Base-by-base conservation (phyloP, 2,888 invertebrate species). In the Conistra vaccinii region DNA sequence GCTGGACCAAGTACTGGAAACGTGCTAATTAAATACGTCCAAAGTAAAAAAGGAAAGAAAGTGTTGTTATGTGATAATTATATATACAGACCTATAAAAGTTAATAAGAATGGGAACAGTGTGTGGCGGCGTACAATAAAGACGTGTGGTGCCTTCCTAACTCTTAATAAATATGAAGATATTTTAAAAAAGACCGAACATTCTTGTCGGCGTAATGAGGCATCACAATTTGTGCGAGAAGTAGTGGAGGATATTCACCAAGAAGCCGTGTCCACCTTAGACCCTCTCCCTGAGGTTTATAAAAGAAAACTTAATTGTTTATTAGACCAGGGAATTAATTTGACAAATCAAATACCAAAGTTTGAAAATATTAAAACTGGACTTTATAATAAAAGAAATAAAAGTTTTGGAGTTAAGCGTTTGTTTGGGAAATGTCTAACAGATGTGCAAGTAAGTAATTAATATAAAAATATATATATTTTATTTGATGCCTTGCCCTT, bases 261-360 rank as follows among this genome's bases (percentile, higher is more conserved):
- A 76, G 76, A 73, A 73, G 73, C 73, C 76, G 60, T 73, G 60
- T 73, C 76, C 72, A 76, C 72, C 76, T 73, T 73, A 6, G 73
- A 76, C 66, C 76, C 66, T 76, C 76, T 76, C 9, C 61, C 76
- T 60, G 60, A 76, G 73, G 76, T 76, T 70, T 75, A 69, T 6
- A 69, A 69, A 69, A 70, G 58, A 72, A 72, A 72, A 67, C 58
- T 72, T 58, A 68, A 72, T 68, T 2, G 3, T 72, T 72, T 72
- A 72, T 1, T 71, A 71, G 69, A 73, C 70, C 70, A 70, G 53
- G 73, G 70, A 69, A 70, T 73, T 73, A 45, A 73, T 73, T 39
- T 70, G 71, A 68, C 68, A 71, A 0, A 1, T 2, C 0, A 68
- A 71, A 71, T 71, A 71, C 68, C 55, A 71, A 35, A 68, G 0